phyloP scores from a whole-genome alignment of 2,888 invertebrate species.

The Dynastes maya region DNA sequence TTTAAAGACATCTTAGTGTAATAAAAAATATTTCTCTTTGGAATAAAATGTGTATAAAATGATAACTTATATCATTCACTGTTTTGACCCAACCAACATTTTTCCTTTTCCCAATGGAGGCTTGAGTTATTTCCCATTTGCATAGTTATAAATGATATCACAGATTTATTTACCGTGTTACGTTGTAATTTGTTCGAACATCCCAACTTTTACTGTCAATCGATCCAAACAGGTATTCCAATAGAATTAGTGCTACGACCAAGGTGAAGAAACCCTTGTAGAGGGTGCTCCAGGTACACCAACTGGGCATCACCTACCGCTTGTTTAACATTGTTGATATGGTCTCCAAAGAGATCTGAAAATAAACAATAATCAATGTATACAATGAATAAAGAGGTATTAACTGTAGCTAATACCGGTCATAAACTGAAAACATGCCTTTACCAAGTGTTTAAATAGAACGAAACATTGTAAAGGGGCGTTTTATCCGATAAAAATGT shows the following conservation, averaged over 20 bases:
- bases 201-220: conserved; percentile 72
- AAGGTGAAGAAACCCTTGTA: conserved; percentile 75
- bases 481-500: not conserved
- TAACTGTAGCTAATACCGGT: not conserved
- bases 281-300: conserved; percentile 71
- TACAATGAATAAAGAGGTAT: not conserved
- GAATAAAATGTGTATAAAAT: too few relatives aligned
- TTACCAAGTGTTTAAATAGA: not conserved
- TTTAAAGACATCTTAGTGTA: too few relatives aligned
- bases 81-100: too few relatives aligned
- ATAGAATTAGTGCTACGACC: conserved; percentile 78
- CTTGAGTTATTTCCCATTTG: too few relatives aligned
- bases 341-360: conserved; percentile 44
- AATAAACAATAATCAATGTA: conserved; percentile 12
- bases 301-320: conserved; percentile 70
- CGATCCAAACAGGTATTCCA: conserved; percentile 81
- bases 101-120: too few relatives aligned
- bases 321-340: conserved; percentile 44
- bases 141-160: too few relatives aligned
- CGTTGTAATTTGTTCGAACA: conserved; percentile 68
- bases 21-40: too few relatives aligned
- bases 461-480: not conserved
- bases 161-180: conserved; percentile 69
- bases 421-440: not conserved
- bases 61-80: too few relatives aligned